A percentile compares a stretch with the other conserved stretches of the same genome.
These are phyloP conservation scores for Standfussiana lucernea DNA, from an alignment of 2,888 invertebrate genomes.

Conservation along the genomic window DNA sequence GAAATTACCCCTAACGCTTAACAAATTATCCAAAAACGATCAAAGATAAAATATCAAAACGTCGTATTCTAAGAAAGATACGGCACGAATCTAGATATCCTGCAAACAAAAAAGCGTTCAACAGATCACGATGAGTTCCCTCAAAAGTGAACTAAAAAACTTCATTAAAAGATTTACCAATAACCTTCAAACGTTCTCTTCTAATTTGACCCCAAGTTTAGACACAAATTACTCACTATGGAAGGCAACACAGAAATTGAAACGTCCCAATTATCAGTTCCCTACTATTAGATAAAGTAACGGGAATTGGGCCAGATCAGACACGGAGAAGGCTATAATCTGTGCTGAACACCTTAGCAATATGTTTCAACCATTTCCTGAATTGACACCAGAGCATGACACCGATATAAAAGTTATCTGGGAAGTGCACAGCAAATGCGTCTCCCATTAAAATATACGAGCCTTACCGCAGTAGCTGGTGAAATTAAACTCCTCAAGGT, in stretches of 20 bases:
- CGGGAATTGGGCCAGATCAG: background rate
- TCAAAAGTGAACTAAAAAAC: too few species aligned
- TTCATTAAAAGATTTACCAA: too few species aligned
- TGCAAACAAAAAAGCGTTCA: too few species aligned
- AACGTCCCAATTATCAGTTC: too few species aligned
- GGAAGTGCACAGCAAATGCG: background rate
- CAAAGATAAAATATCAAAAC: too few species aligned
- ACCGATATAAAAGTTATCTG: background rate
- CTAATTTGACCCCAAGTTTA: background rate
- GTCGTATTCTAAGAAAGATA: too few species aligned
- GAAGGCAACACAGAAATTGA: background rate
- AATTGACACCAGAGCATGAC: background rate
- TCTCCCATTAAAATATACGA: background rate
- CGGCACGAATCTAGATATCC: too few species aligned
- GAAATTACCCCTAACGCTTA: too few species aligned
- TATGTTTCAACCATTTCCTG: background rate
- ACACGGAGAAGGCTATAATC: background rate
- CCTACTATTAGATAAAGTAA: background rate
- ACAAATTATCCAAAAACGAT: too few species aligned
- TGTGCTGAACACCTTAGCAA: slow-evolving; percentile 1
- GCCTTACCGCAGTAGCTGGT: background rate
- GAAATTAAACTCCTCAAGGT: too few species aligned
- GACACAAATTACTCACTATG: background rate
- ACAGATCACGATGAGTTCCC: too few species aligned
- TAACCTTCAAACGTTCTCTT: background rate